Conservation (phyloP, 2,888 invertebrate genomes). For the Heteromyza rotundicornis region DNA sequence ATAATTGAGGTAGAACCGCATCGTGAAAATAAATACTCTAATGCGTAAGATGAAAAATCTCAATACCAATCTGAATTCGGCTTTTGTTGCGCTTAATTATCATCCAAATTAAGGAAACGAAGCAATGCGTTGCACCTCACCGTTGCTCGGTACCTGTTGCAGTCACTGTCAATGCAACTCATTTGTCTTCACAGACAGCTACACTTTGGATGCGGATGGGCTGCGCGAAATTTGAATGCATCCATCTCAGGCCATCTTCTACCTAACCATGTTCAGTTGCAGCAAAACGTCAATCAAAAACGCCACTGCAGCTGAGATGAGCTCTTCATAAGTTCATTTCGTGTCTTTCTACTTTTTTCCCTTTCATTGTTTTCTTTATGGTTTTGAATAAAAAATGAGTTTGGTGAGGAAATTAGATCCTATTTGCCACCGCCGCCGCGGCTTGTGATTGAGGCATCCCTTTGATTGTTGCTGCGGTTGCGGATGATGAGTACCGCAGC, state of each 20-base stretch:
- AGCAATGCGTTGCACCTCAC: conserved; percentile 23
- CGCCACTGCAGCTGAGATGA: conserved; percentile 19
- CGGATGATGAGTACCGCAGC: conserved; percentile 26
- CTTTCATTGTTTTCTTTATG: conserved; percentile 5
- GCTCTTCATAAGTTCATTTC: conserved; percentile 25
- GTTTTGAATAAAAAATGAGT: conserved; percentile 38
- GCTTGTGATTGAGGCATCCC: conserved; percentile 51
- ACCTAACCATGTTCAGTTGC: no score
- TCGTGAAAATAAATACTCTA: no score
- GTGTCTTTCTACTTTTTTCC: conserved; percentile 14
- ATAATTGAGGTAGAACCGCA: conserved; percentile 32
- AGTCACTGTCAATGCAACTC: conserved; percentile 32
- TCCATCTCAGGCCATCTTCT: conserved; percentile 28
- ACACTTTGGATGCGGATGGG: background rate
- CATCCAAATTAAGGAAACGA: conserved; percentile 45
- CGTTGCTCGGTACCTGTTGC: conserved; percentile 23
- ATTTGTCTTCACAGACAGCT: conserved; percentile 42
- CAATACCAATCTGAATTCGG: conserved; percentile 45
- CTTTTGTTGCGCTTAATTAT: conserved; percentile 55
- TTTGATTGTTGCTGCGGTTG: conserved; percentile 36
- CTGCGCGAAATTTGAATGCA: conserved; percentile 54
- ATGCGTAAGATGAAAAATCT: conserved; percentile 10
- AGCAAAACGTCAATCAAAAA: conserved; percentile 42
- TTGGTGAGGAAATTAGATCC: conserved; percentile 56
- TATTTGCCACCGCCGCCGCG: conserved; percentile 53